Base-by-base conservation (phyloP, 2,797 vertebrate species). In the Numenius phaeopus region DNA sequence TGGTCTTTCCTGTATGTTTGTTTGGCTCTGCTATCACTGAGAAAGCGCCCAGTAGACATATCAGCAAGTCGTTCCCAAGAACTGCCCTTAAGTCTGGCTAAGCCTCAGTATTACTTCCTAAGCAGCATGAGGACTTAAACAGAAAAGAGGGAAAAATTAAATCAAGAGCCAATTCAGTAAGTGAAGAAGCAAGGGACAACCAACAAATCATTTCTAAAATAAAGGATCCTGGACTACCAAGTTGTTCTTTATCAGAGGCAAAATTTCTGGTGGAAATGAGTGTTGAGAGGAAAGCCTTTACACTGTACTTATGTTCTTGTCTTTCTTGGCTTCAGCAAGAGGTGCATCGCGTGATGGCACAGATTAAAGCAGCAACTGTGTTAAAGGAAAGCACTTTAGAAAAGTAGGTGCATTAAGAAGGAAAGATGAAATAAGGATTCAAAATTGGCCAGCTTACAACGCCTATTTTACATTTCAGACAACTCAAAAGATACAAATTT, bases 371-470 rank as follows among this genome's bases (percentile, higher is more conserved):
- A 66, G 42, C 49, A 85, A 82, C 59, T 39, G 57, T 49, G 49
- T 71, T 86, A 93, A 77, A 57, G 49, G 27, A 87, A 91, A 94
- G 80, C 52, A 73, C 42, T 85, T 78, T 8, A 75, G 66, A 59
- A 84, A 96, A 89, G 83, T 2, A 94, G n/a, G n/a, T 54, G 24
- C 20, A 16, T 71, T 91, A 88, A 83, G 82, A 96, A 85, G 89
- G 93, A 90, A 83, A 93, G 83, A 84, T 11, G 34, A 95, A 95
- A 86, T 58, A 79, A 93, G 32, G 59, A 86, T 55, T 95, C 77
- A 73, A 72, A 92, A 85, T 22, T 39, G 39, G 19, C 58, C 42
- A 82, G 50, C 16, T 92, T 32, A 73, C 27, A 39, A 84, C 52
- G 16, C 30, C 67, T 10, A 59, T 37, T 64, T 57, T 89, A n/a